Conservation (phyloP, 2,113 vertebrate species). For the Columba livia region DNA sequence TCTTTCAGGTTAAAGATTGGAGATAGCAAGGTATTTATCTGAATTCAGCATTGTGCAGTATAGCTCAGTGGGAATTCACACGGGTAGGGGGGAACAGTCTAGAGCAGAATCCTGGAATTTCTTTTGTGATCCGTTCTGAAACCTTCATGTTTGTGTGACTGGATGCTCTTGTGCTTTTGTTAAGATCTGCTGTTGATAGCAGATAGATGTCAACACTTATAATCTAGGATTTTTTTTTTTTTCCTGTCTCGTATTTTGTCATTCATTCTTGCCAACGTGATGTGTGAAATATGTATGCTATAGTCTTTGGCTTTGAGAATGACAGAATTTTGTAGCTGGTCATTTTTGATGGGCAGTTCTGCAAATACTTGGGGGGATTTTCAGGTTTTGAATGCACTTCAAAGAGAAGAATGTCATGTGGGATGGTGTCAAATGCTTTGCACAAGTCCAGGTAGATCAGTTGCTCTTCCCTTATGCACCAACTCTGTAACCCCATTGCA, state of each 20-base stretch:
- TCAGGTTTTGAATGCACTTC: not conserved
- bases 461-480: too few relatives aligned
- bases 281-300: not conserved
- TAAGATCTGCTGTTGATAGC: not conserved
- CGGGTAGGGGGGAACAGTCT: too few relatives aligned
- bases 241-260: not conserved
- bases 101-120: not conserved
- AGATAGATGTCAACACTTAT: not conserved
- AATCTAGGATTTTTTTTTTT: not conserved
- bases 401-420: too few relatives aligned
- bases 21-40: not conserved
- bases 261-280: not conserved
- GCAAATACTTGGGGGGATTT: not conserved
- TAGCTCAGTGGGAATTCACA: not conserved
- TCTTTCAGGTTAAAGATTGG: not conserved
- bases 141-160: not conserved
- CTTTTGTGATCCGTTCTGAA: not conserved
- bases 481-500: too few relatives aligned
- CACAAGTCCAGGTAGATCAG: too few relatives aligned
- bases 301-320: not conserved
- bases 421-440: too few relatives aligned
- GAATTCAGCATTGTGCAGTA: not conserved
- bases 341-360: not conserved
- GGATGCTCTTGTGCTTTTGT: not conserved
- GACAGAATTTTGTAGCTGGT: not conserved